These are phyloP conservation scores for Todiramphus saurophagus DNA, from an alignment of 2,113 vertebrate species.

Conservation along the genomic window DNA sequence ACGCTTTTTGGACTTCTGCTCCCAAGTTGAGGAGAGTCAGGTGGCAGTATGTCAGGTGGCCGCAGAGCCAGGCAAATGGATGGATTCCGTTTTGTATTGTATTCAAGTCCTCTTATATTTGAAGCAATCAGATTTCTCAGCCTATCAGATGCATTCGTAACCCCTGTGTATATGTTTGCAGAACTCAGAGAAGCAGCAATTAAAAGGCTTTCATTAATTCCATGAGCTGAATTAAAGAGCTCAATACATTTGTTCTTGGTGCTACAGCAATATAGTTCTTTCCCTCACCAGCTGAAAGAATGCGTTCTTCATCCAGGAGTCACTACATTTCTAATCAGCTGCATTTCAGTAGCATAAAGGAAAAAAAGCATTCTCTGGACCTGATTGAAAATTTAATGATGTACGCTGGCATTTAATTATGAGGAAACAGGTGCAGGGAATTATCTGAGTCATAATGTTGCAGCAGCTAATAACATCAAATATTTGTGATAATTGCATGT, in stretches of 20 bases:
- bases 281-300: constrained; percentile 17
- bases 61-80: background rate
- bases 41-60: background rate
- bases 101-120: background rate
- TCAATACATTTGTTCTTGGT: background rate
- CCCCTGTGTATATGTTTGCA: background rate
- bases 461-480: constrained; percentile 51
- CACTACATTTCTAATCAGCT: constrained; percentile 36
- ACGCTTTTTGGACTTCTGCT: background rate
- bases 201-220: constrained; percentile 38
- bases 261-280: constrained; percentile 19
- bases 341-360: constrained; percentile 23
- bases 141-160: background rate
- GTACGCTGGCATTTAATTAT: constrained; percentile 38
- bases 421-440: constrained; percentile 55
- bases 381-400: constrained; percentile 37
- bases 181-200: background rate
- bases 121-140: background rate
- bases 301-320: constrained; percentile 22
- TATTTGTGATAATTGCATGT: constrained; percentile 54
- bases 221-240: constrained; percentile 14
- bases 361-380: constrained; percentile 13
- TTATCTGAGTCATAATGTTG: constrained; percentile 54
- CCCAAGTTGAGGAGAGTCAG: background rate
- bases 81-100: background rate